These are phyloP conservation scores for Nasonovia ribisnigri DNA, from an alignment of 2,888 invertebrate species.

Conservation along the genomic window DNA sequence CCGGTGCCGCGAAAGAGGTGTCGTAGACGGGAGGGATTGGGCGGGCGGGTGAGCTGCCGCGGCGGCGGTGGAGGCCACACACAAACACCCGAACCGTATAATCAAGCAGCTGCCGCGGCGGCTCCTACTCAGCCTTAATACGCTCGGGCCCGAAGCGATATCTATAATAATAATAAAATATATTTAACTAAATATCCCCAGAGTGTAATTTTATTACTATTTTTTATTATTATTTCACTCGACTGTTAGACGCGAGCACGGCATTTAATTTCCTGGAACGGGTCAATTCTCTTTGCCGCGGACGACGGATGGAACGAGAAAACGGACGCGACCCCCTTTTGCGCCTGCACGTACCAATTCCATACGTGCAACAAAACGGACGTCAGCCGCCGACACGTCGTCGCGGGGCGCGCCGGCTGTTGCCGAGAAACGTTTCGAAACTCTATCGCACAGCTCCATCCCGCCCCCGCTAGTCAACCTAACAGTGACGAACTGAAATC, in stretches of 20 bases:
- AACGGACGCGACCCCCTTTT: background rate
- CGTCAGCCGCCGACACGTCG: background rate
- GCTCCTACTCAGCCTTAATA: constrained; percentile 48
- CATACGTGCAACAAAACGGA: background rate
- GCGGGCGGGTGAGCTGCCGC: background rate
- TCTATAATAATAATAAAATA: constrained; percentile 31
- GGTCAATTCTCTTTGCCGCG: background rate
- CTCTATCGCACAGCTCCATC: background rate
- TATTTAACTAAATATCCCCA: constrained; percentile 52
- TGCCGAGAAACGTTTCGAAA: background rate
- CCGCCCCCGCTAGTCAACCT: background rate
- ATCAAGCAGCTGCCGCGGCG: constrained; percentile 62
- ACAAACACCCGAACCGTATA: constrained; percentile 63
- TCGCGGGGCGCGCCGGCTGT: background rate
- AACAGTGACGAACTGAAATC: background rate
- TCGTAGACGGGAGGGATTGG: constrained; percentile 16
- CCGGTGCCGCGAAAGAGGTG: constrained; percentile 62
- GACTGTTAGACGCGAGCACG: constrained; percentile 6
- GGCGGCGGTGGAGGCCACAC: constrained; percentile 52
- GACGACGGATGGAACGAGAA: background rate
- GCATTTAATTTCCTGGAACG: constrained; percentile 33
- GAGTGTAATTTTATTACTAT: background rate
- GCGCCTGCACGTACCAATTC: background rate
- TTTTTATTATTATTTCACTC: constrained; percentile 19
- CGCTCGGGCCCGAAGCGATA: constrained; percentile 21